A percentile compares a stretch with the other conserved stretches of the same genome.
Conservation (phyloP, 2,797 vertebrate species). For the Liparis tanakae region DNA sequence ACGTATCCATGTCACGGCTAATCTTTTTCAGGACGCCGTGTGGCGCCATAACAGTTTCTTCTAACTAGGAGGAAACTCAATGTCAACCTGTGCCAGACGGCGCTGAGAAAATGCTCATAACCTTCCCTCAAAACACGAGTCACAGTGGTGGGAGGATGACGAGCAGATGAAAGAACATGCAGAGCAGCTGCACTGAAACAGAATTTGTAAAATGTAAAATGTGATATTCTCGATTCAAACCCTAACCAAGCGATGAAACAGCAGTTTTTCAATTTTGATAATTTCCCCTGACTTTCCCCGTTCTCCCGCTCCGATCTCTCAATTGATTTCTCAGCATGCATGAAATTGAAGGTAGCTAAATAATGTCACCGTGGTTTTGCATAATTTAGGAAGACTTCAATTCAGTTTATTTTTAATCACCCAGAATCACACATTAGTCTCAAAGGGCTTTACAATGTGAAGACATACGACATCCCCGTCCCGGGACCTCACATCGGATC, state of each 20-base stretch:
- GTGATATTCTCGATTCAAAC: conserved; percentile 22
- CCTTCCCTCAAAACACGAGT: conserved; percentile 42
- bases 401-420: no score
- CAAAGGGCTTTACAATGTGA: no score
- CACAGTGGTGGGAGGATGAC: conserved; percentile 44
- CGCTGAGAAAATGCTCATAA: neutral
- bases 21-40: neutral
- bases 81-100: neutral
- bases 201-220: conserved; percentile 28
- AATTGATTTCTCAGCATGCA: conserved; percentile 29
- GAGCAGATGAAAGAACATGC: conserved; percentile 55
- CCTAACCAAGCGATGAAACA: conserved; percentile 8
- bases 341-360: conserved; percentile 56
- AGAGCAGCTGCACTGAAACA: conserved; percentile 46
- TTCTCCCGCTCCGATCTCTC: conserved; percentile 34
- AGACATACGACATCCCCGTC: no score
- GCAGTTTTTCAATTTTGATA: conserved; percentile 49
- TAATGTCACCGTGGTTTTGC: conserved; percentile 59
- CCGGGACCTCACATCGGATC: no score
- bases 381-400: conserved; percentile 60
- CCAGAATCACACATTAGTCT: no score
- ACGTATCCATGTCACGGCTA: neutral
- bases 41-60: conserved; percentile 5
- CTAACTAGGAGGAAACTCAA: neutral
- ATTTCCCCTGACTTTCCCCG: conserved; percentile 35